Conservation (phyloP, 2,888 invertebrate genomes). For the Lamellibrachia satsuma region DNA sequence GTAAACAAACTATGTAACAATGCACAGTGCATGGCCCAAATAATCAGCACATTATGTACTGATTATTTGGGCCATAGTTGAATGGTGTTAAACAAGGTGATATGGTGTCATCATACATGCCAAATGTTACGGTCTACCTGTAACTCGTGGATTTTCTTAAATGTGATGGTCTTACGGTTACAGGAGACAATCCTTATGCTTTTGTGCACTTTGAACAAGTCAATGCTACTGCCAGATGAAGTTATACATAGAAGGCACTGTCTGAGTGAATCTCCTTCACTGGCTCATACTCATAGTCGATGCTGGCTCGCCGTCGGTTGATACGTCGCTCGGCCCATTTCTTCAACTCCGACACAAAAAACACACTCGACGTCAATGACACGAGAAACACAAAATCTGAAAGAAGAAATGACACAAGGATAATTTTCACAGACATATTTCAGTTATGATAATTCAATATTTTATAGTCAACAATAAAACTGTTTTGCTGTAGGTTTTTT, state of each 20-base stretch:
- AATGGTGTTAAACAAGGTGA: too few species aligned
- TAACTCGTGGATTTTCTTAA: too few species aligned
- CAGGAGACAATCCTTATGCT: too few species aligned
- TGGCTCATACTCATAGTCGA: neutral
- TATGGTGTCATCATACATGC: too few species aligned
- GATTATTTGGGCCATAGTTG: too few species aligned
- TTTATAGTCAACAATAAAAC: neutral
- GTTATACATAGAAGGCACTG: neutral
- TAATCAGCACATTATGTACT: too few species aligned
- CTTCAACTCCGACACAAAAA: conserved; percentile 90
- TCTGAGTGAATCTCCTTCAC: neutral
- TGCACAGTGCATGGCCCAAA: too few species aligned
- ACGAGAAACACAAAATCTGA: conserved; percentile 91
- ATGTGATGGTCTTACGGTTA: too few species aligned
- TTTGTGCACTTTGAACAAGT: neutral
- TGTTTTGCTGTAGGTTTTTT: neutral
- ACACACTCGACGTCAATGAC: conserved; percentile 93
- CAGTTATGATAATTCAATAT: neutral
- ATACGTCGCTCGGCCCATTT: conserved; percentile 73
- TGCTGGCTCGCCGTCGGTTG: neutral
- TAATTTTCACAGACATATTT: conserved; percentile 14
- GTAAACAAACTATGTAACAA: too few species aligned
- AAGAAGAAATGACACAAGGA: conserved; percentile 46
- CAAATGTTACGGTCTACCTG: too few species aligned
- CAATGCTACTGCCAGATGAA: neutral